Evolutionary conservation across 2,113 vertebrate species (phyloP), one percentile per base, ranked within the genome.

Genomic region (Menidia beryllina): DNA sequence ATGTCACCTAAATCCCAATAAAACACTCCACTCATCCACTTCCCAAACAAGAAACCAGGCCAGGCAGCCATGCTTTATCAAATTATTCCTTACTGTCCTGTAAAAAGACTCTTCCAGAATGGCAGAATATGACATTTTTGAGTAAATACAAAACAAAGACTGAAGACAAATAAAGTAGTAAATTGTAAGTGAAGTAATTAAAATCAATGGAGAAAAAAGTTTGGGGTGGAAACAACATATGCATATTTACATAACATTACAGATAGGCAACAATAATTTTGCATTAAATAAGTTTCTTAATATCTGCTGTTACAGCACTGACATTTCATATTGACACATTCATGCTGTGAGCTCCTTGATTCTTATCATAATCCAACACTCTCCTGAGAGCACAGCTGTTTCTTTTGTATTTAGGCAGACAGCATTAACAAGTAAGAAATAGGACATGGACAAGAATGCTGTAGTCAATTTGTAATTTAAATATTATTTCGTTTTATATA

Each of bases 351-450:
- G 10, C 52, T 59, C 24, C 4, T 4, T 1, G 1, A 13, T 39
- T n/a, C 59, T 68, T 61, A 70, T 82, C 65, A 58, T 48, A 17
- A 36, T 30, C 39, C 71, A 58, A 57, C 43, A 60, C 66, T 20
- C 41, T 49, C 43, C 36, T 57, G 13, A 50, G 41, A 75, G 55
- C 7, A 25, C 15, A 30, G 48, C 0, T 1, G 60, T 38, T 38
- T 68, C 45, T 12, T 10, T 45, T 30, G 41, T 47, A 71, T 79
- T 72, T 49, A 51, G 7, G 77, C 45, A 70, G 59, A 53, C 25
- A 17, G 12, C 55, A 65, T 30, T 43, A 58, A 62, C 19, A 23
- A 24, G 21, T 75, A 60, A 70, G 20, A 75, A 57, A 74, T 17
- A 74, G 54, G 12, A 21, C 34, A 54, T 3, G 19, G 0, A 24